A percentile compares a stretch with the other conserved stretches of the same genome.
Evolutionary conservation across 2,797 vertebrate species (phyloP).

Genomic region (Microctenopoma stevenorrisi): DNA sequence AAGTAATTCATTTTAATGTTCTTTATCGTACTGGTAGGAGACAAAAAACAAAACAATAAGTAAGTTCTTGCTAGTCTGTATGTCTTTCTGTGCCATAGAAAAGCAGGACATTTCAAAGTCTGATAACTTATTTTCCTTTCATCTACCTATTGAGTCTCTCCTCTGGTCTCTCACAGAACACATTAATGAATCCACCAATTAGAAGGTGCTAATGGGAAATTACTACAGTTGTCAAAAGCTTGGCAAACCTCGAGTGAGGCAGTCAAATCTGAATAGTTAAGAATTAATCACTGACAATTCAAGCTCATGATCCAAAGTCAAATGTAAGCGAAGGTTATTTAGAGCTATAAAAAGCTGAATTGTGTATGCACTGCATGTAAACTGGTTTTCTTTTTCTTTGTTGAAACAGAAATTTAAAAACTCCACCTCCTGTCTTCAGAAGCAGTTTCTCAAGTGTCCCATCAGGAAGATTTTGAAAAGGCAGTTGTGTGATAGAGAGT

Average conservation of each 20-base stretch:
- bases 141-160: conserved; percentile 32
- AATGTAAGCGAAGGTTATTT: conserved; percentile 17
- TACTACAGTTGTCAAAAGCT: conserved; percentile 46
- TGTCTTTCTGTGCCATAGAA: conserved; percentile 11
- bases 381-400: not conserved
- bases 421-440: conserved; percentile 29
- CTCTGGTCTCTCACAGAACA: conserved; percentile 43
- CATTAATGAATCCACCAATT: conserved; percentile 48
- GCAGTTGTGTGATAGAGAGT: conserved; percentile 48
- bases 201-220: conserved; percentile 45
- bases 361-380: not conserved
- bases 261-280: conserved; percentile 27
- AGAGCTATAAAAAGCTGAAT: not conserved
- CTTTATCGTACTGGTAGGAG: conserved; percentile 1
- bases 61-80: too few species aligned
- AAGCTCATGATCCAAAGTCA: conserved; percentile 1
- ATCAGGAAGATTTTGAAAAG: conserved; percentile 60
- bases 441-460: conserved; percentile 30
- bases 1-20: not conserved
- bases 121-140: conserved; percentile 30
- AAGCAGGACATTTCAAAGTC: conserved; percentile 30
- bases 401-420: conserved; percentile 27
- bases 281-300: conserved; percentile 22
- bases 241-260: conserved; percentile 34
- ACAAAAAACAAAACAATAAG: conserved; percentile 11